phyloP scores from a whole-genome alignment of 2,113 vertebrate genomes.

The Caloenas nicobarica region DNA sequence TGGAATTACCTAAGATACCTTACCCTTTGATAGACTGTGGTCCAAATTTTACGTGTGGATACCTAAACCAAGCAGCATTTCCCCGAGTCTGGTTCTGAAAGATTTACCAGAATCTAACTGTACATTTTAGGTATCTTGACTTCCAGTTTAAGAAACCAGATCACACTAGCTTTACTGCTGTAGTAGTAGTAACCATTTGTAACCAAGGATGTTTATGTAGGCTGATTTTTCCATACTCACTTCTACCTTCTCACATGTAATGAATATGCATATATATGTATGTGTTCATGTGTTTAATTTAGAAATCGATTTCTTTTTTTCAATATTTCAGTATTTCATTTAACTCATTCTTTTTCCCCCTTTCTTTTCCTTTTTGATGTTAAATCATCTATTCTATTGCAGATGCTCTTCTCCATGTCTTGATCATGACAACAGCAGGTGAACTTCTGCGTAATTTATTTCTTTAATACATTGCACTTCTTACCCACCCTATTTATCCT shows the following conservation, averaged over 20 bases:
- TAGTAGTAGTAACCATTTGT: neutral
- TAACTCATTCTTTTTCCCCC: constrained; percentile 65
- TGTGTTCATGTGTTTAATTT: constrained; percentile 29
- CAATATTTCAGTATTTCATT: constrained; percentile 57
- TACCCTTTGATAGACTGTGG: accelerated
- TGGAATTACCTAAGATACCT: neutral
- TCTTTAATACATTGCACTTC: constrained; percentile 60
- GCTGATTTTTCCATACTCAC: neutral
- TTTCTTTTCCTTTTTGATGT: constrained; percentile 67
- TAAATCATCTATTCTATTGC: constrained; percentile 87
- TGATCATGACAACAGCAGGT: constrained; percentile 99
- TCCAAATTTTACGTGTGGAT: neutral
- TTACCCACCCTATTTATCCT: constrained; percentile 18
- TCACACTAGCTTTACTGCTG: neutral
- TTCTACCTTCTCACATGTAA: neutral
- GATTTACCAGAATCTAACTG: neutral
- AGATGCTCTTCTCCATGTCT: constrained; percentile 94
- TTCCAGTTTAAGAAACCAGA: neutral
- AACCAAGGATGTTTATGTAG: neutral
- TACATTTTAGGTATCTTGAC: neutral
- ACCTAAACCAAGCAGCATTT: neutral
- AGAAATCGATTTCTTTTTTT: constrained; percentile 50
- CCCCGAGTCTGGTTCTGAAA: neutral
- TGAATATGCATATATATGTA: neutral
- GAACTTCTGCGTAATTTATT: constrained; percentile 85